Percentiles rank a stretch among this genome's conserved stretches.
Conservation (phyloP, 2,797 vertebrate species). For the Hephaestus fuliginosus region DNA sequence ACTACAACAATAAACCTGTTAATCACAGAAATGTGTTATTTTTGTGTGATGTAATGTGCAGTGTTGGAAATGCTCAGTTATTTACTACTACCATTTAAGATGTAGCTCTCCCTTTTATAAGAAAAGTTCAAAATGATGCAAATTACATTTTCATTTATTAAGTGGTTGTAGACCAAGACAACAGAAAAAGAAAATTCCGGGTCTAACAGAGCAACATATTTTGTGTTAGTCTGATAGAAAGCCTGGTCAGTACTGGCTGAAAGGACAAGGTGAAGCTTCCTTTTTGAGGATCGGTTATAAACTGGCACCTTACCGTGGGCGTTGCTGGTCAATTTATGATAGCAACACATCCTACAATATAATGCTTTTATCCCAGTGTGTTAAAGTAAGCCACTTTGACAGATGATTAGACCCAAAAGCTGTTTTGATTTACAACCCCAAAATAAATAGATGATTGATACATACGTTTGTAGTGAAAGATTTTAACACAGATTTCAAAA, state of each 20-base stretch:
- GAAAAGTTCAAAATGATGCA: neutral
- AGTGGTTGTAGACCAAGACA: neutral
- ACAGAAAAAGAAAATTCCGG: neutral
- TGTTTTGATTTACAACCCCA: too few species aligned
- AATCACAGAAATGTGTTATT: slow-evolving; percentile 3
- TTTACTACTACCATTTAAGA: neutral
- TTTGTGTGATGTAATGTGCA: neutral
- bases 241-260: too few species aligned
- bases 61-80: neutral
- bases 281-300: neutral
- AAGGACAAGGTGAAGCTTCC: neutral
- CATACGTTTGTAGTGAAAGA: too few species aligned
- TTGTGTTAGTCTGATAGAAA: neutral
- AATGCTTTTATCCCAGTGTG: neutral
- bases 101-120: neutral
- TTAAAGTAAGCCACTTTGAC: neutral
- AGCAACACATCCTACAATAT: neutral
- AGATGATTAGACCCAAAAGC: neutral
- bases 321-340: neutral
- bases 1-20: slow-evolving; percentile 35
- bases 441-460: too few species aligned
- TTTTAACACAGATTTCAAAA: neutral
- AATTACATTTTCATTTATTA: neutral
- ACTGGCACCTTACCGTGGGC: neutral
- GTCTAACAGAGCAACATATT: neutral